Percentiles rank a stretch among this genome's conserved stretches.
These are phyloP conservation scores for Athalia cordata DNA, from an alignment of 2,888 invertebrate species.

Conservation along the genomic window DNA sequence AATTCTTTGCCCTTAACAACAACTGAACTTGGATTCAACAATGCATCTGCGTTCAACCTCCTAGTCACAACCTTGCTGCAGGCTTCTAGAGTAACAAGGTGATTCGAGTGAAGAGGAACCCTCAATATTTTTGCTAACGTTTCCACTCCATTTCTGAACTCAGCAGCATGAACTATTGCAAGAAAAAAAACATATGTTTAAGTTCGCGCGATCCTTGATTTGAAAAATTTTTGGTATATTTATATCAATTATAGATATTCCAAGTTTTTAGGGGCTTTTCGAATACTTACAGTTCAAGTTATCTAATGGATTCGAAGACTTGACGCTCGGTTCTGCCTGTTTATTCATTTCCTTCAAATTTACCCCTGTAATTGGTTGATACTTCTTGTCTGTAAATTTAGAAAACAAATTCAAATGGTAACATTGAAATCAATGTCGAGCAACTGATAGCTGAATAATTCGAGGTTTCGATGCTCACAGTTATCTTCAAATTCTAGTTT, in stretches of 20 bases:
- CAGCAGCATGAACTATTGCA: constrained; percentile 63
- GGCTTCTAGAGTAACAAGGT: constrained; percentile 84
- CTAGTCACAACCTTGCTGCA: constrained; percentile 79
- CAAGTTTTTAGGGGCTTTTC: no score
- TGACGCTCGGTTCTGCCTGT: constrained; percentile 81
- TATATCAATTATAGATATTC: no score
- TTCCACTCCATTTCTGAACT: constrained; percentile 89
- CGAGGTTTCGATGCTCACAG: constrained; percentile 74
- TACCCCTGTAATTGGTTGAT: constrained; percentile 80
- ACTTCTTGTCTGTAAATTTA: constrained; percentile 78
- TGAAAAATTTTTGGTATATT: no score
- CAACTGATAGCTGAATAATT: background rate
- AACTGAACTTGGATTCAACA: constrained; percentile 76
- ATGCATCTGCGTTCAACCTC: constrained; percentile 77
- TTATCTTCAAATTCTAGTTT: constrained; percentile 89
- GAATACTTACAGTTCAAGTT: constrained; percentile 87
- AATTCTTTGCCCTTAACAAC: constrained; percentile 80
- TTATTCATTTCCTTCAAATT: constrained; percentile 75
- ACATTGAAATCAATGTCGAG: background rate
- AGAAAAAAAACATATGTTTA: background rate
- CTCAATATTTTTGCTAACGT: constrained; percentile 86
- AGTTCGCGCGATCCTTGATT: no score
- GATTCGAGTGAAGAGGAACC: constrained; percentile 87
- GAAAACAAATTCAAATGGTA: background rate
- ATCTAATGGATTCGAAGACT: constrained; percentile 89